Conservation (phyloP, 2,888 invertebrate genomes). For the Amphipyra tragopoginis region DNA sequence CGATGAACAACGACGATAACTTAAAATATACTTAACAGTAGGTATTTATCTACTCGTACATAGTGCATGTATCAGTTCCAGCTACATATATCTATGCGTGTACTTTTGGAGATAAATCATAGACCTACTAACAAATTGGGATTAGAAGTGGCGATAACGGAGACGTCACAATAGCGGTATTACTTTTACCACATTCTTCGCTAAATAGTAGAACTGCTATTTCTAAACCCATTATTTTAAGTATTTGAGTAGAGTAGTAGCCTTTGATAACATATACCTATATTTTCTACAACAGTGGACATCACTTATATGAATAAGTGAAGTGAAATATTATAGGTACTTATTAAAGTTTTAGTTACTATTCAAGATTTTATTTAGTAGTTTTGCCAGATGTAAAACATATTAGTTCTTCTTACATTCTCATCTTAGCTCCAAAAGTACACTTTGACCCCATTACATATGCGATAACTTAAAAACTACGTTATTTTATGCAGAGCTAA, state of each 20-base stretch:
- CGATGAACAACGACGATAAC: slow-evolving; percentile 54
- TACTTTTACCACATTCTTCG: neutral
- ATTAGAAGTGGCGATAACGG: neutral
- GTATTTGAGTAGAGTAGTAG: no score
- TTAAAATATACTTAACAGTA: slow-evolving; percentile 54
- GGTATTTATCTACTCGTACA: slow-evolving; percentile 51
- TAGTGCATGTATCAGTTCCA: slow-evolving; percentile 60
- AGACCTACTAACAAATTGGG: neutral
- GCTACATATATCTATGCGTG: slow-evolving; percentile 49
- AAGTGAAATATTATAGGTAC: no score
- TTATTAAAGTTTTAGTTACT: no score
- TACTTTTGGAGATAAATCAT: slow-evolving; percentile 37
- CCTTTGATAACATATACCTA: neutral
- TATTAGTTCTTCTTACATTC: no score
- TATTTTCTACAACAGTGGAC: no score
- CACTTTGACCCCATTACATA: slow-evolving; percentile 26
- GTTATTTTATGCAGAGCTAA: slow-evolving; percentile 45
- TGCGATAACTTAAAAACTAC: slow-evolving; percentile 52
- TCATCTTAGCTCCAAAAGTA: slow-evolving; percentile 43
- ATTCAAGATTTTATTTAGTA: no score
- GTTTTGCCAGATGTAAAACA: neutral
- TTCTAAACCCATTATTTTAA: neutral
- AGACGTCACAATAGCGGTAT: neutral
- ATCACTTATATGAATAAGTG: neutral
- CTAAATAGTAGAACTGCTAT: neutral